Evolutionary conservation across 92 coral and sea anemone species (phyloP), one percentile per base, ranked within the genome.

Genomic region (Muricea muricata): DNA sequence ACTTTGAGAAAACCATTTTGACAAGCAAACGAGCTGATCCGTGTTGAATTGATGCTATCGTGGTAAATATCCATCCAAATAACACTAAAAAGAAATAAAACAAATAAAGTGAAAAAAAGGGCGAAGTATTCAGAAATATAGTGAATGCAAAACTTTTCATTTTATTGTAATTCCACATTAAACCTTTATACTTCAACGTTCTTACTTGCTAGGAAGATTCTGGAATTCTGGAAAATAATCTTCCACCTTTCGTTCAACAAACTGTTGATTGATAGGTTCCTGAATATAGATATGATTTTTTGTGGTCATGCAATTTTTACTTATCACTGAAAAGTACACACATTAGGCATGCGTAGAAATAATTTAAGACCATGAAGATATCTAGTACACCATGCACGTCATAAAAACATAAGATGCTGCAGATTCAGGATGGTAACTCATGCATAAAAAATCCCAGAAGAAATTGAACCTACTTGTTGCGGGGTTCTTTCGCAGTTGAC

Each of bases 141-240:
- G 4, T 3, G 61, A 7, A 54, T n/a, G n/a, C n/a, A n/a, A n/a
- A n/a, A n/a, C n/a, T n/a, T n/a, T n/a, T n/a, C n/a, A n/a, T n/a
- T n/a, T n/a, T n/a, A n/a, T n/a, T n/a, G n/a, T n/a, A n/a, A n/a
- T n/a, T n/a, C 15, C 55, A 26, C 31, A 12, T 8, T 6, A 58
- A 41, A 35, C 40, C 34, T 29, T n/a, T 32, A 65, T 10, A 29
- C 29, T 2, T 29, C 0, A 6, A 31, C 12, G 3, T 50, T 21
- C 89, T 68, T 55, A 96, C 99, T 91, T 96, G 99, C 94, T 96
- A 30, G 95, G 94, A 23, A 93, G 87, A 83, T 92, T 83, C 28
- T 87, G 94, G 30, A 96, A 91, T 81, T 96, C 99, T 39, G 98
- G 99, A 54, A 93, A 96, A 73, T 69, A 88, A 41, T 74, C 87